Percentiles rank a stretch among this genome's conserved stretches.
phyloP scores from a whole-genome alignment of 2,113 vertebrate species.

The Rostratula benghalensis region DNA sequence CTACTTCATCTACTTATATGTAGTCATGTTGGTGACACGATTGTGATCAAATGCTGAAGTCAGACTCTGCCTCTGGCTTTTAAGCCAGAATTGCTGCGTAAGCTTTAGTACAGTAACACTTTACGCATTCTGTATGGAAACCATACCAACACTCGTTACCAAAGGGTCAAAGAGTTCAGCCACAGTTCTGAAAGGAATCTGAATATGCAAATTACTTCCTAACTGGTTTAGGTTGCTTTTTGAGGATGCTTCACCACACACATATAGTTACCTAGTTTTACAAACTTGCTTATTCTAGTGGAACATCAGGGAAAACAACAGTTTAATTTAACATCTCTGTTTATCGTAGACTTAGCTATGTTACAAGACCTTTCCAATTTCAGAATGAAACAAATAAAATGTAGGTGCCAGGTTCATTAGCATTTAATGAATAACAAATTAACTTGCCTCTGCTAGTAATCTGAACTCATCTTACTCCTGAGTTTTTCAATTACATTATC shows the following conservation, averaged over 20 bases:
- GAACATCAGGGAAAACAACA: conserved; percentile 36
- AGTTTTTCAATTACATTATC: conserved; percentile 75
- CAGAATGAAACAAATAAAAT: conserved; percentile 73
- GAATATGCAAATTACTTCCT: neutral
- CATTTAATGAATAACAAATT: conserved; percentile 81
- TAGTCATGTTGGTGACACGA: neutral
- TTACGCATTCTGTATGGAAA: neutral
- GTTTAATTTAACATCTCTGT: conserved; percentile 64
- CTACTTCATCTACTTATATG: rapidly evolving
- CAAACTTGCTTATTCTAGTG: conserved; percentile 22
- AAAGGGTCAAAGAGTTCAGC: neutral
- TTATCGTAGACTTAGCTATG: conserved; percentile 55
- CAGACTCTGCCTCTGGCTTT: neutral
- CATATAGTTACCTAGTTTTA: neutral
- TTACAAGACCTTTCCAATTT: conserved; percentile 71
- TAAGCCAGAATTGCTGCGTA: neutral
- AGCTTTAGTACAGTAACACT: neutral
- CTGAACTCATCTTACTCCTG: conserved; percentile 72
- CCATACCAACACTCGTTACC: neutral
- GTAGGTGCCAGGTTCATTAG: conserved; percentile 71
- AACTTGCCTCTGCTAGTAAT: conserved; percentile 65
- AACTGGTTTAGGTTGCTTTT: neutral
- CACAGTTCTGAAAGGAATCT: neutral
- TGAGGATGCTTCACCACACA: neutral
- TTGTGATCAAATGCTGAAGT: neutral